Evolutionary conservation across 2,113 vertebrate genomes (phyloP), one percentile per base, ranked within the genome.

Genomic region (Lycaon pictus): DNA sequence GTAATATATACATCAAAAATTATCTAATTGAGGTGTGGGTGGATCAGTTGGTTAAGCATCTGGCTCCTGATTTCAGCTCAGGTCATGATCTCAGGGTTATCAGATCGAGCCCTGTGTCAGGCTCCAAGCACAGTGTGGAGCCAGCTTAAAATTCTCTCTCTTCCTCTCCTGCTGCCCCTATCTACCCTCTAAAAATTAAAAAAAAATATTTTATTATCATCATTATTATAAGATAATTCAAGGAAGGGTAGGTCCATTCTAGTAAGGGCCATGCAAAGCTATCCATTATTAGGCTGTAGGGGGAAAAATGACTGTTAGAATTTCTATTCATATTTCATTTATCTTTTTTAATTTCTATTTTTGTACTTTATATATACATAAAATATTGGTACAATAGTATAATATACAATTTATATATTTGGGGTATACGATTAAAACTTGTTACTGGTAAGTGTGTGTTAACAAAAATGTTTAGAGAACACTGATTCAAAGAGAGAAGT

Each of bases 391-490:
- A 51, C 2, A 65, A 2, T 43, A 90, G 9, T 51, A 35, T 3
- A n/a, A 23, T 16, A 56, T 56, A 19, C 16, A 72, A 65, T 60
- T 69, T 82, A 69, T 43, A 20, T 48, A 81, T 71, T 91, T 93
- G 9, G 9, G 10, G 12, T 90, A 55, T 1, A 71, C 63, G 2
- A 93, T 74, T 77, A 35, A 77, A 88, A 77, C 4, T 67, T 67
- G 9, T 77, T 94, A 55, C 12, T 88, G 7, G 62, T 77, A 91
- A 7, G 8, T 76, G 4, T 72, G 7, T 83, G 12, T 82, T 69
- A 63, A 56, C 11, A 82, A 90, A 63, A 90, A 90, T 60, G 5
- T 93, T 97, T 80, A n/a, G 25, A 93, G 43, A 91, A 53, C 16
- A 95, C 19, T 29, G 27, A 95, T 81, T 3, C 37, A 92, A 87